These are phyloP conservation scores for Melanogrammus aeglefinus DNA, from an alignment of 2,797 vertebrate species.

Conservation along the genomic window DNA sequence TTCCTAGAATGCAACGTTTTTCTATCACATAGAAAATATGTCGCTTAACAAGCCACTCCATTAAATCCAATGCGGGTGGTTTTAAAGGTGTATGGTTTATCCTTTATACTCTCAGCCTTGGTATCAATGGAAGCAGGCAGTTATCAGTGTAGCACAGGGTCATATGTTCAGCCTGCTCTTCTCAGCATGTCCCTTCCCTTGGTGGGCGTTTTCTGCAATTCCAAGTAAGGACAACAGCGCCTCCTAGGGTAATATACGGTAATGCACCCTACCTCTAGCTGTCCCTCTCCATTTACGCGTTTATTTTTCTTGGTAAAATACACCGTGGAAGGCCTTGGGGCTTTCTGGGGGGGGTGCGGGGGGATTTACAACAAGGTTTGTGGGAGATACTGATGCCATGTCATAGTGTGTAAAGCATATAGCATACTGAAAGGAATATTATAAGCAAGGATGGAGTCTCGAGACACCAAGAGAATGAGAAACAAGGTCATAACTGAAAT, in stretches of 20 bases:
- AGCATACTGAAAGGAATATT: constrained; percentile 26
- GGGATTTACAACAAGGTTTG: constrained; percentile 26
- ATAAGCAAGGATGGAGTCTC: constrained; percentile 26
- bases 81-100: too few species aligned
- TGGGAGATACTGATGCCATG: too few species aligned
- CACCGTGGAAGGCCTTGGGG: constrained; percentile 11
- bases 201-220: constrained; percentile 21
- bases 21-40: too few species aligned
- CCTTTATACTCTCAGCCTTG: too few species aligned
- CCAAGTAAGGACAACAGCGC: constrained; percentile 61
- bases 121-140: too few species aligned
- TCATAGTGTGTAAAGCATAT: constrained; percentile 8
- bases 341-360: constrained; percentile 41
- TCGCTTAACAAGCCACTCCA: too few species aligned
- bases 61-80: too few species aligned
- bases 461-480: constrained; percentile 22
- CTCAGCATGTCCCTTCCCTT: constrained; percentile 8
- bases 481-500: not conserved
- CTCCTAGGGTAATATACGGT: constrained; percentile 52
- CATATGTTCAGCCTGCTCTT: constrained; percentile 13
- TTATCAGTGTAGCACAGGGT: too few species aligned
- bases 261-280: constrained; percentile 29
- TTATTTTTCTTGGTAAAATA: not conserved
- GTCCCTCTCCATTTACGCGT: not conserved
- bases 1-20: too few species aligned